Evolutionary conservation across 2,888 invertebrate species (phyloP), one percentile per base, ranked within the genome.

Genomic region (Agapostemon virescens): DNA sequence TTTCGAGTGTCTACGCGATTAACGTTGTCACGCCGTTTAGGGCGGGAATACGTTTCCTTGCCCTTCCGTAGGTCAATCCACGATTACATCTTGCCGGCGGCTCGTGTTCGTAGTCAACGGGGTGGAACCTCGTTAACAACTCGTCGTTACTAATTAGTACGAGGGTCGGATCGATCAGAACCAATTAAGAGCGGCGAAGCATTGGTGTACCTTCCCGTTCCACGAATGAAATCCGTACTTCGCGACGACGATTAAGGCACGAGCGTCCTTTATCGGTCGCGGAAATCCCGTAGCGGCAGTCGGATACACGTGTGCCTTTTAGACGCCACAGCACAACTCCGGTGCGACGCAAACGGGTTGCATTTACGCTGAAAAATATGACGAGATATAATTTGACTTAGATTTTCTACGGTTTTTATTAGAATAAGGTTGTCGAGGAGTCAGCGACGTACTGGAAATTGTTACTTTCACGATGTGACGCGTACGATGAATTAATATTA

Each of bases 81-180:
- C 42, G 61, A 36, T 45, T 58, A 38, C 17, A 11, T 38, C 42
- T 67, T 58, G 45, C 20, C 33, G 17, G 33, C 13, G 15, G 30
- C 38, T 64, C 30, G n/a, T 20, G 52, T 26, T 77, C 30, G 49
- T 17, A 69, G 36, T 38, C 36, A 69, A 64, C 66, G 45, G 40
- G 36, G 49, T 20, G 66, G 61, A 70, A 58, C 55, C 76, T 84
- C 70, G 79, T 84, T 82, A 82, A 80, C 82, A 78, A 74, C 80
- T 82, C 74, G 80, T 82, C 82, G 78, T 75, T 81, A 72, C 84
- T 82, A 85, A 85, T 85, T 84, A 82, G 80, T 77, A 77, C 80
- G 55, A 81, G 82, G 36, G 84, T 66, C 58, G 83, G 78, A 72
- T 84, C 84, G 84, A 84, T 85, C 79, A 69, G 69, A 76, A 70